Conservation (phyloP, 2,113 vertebrate species). For the Pavo muticus region DNA sequence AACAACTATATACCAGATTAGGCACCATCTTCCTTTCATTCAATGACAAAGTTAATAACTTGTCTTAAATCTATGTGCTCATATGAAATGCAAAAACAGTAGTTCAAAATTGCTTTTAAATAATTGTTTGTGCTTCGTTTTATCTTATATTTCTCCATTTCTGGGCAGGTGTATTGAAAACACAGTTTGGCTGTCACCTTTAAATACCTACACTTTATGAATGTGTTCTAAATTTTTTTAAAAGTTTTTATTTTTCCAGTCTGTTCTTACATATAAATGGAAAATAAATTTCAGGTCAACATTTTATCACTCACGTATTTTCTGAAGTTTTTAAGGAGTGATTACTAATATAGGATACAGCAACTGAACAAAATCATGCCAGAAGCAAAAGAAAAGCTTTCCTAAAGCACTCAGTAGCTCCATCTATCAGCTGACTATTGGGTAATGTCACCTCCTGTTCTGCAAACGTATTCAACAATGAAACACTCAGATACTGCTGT, state of each 20-base stretch:
- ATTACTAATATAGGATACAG: neutral
- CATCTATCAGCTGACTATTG: neutral
- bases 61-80: neutral
- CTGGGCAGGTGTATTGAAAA: neutral
- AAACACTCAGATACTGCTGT: neutral
- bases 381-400: neutral
- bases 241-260: neutral
- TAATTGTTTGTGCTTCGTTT: neutral
- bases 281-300: neutral
- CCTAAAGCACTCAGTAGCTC: neutral
- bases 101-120: neutral
- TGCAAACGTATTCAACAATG: neutral
- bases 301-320: neutral
- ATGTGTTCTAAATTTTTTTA: neutral
- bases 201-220: neutral
- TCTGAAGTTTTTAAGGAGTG: neutral
- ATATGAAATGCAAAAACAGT: neutral
- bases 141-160: neutral
- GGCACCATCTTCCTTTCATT: neutral
- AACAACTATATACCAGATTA: neutral
- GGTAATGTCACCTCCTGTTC: neutral
- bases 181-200: neutral
- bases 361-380: neutral
- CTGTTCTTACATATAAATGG: neutral
- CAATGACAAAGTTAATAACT: neutral